These are phyloP conservation scores for Oscheius sp. DNA, from an alignment of 2,888 invertebrate genomes.

Conservation along the genomic window DNA sequence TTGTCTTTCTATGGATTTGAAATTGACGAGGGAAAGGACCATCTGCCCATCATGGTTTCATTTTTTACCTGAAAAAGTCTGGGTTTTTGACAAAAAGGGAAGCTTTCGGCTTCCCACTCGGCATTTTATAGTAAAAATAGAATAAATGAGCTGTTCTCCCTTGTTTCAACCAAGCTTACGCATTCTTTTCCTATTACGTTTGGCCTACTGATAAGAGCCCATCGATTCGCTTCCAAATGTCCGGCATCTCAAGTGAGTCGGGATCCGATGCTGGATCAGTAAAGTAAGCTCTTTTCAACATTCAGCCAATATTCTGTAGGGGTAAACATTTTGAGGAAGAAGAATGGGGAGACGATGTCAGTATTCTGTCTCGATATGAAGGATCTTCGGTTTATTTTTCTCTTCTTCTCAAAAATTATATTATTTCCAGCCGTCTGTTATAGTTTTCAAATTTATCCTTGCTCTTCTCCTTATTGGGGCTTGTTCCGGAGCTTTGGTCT, in stretches of 20 bases:
- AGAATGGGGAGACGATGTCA: constrained; percentile 44
- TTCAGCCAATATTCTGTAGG: constrained; percentile 3
- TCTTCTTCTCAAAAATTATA: too few relatives aligned
- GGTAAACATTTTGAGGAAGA: constrained; percentile 25
- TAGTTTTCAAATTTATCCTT: constrained; percentile 32
- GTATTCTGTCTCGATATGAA: constrained; percentile 30
- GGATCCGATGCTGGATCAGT: constrained; percentile 20
- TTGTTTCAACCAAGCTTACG: neutral
- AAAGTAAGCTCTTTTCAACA: constrained; percentile 1
- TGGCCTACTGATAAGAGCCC: constrained; percentile 11
- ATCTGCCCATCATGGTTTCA: too few relatives aligned
- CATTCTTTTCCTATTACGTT: too few relatives aligned
- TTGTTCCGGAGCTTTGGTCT: constrained; percentile 38
- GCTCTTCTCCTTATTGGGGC: constrained; percentile 36
- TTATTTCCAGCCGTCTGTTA: constrained; percentile 13
- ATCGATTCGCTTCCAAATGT: constrained; percentile 18
- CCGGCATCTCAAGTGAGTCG: neutral
- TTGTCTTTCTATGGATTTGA: too few relatives aligned
- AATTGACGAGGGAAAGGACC: too few relatives aligned
- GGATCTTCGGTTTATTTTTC: constrained; percentile 38
- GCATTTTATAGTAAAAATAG: too few relatives aligned
- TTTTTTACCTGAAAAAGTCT: too few relatives aligned
- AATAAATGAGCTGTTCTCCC: neutral
- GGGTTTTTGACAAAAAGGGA: too few relatives aligned
- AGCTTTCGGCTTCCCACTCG: too few relatives aligned